Conservation (phyloP, 2,888 invertebrate genomes). For the Poecilus cupreus region DNA sequence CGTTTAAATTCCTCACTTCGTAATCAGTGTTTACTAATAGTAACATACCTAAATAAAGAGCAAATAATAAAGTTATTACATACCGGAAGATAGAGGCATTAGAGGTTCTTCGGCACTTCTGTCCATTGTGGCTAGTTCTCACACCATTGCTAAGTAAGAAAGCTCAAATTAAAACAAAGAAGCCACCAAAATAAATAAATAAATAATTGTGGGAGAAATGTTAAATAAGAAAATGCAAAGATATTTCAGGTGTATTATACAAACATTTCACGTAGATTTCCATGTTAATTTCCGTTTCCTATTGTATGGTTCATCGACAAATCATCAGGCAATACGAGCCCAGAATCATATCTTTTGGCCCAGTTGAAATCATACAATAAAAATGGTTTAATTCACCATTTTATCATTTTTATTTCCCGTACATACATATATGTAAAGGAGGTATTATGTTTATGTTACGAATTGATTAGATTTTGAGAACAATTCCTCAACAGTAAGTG, state of each 20-base stretch:
- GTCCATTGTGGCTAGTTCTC: slow-evolving; percentile 65
- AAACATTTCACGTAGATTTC: slow-evolving; percentile 13
- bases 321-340: too few relatives aligned
- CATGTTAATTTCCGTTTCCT: slow-evolving; percentile 14
- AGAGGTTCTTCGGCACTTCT: slow-evolving; percentile 67
- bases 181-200: slow-evolving; percentile 38
- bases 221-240: too few relatives aligned
- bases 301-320: too few relatives aligned
- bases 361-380: too few relatives aligned
- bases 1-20: neutral
- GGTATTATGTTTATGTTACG: too few relatives aligned
- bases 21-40: neutral
- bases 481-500: too few relatives aligned
- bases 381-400: too few relatives aligned
- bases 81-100: slow-evolving; percentile 70
- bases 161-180: slow-evolving; percentile 45
- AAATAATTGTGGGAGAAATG: too few relatives aligned
- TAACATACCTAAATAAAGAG: neutral
- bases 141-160: slow-evolving; percentile 54
- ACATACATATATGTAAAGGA: too few relatives aligned
- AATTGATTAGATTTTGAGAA: too few relatives aligned
- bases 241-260: neutral
- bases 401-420: too few relatives aligned
- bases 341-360: too few relatives aligned
- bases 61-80: slow-evolving; percentile 60